phyloP scores from a whole-genome alignment of 2,888 invertebrate genomes.

The Coenonympha arcania region DNA sequence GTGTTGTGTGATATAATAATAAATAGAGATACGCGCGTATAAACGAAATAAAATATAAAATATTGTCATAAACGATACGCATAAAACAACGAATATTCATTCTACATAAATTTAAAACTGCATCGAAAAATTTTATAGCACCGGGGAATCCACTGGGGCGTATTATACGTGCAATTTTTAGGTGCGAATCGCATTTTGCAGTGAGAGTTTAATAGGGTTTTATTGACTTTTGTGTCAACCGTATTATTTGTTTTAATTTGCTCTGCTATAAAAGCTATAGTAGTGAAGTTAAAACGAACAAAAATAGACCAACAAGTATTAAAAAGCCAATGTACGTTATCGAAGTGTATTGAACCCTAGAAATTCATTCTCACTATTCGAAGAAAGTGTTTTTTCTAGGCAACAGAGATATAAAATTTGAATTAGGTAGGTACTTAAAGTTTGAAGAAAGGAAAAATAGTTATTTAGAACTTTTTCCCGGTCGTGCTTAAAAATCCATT shows the following conservation, averaged over 20 bases:
- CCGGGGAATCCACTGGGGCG: constrained; percentile 18
- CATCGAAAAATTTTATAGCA: constrained; percentile 15
- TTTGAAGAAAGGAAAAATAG: too few relatives aligned
- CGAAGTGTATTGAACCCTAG: too few relatives aligned
- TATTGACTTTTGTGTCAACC: constrained; percentile 3
- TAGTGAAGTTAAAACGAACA: background rate
- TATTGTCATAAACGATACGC: background rate
- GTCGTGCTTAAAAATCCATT: too few relatives aligned
- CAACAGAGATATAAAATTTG: too few relatives aligned
- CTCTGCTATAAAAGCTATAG: background rate
- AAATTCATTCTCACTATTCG: too few relatives aligned
- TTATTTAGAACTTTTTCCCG: too few relatives aligned
- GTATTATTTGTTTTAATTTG: background rate
- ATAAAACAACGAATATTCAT: constrained; percentile 1
- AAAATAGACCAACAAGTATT: too few relatives aligned
- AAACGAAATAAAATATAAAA: background rate
- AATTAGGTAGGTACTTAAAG: too few relatives aligned
- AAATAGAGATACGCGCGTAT: background rate
- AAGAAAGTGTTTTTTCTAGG: too few relatives aligned
- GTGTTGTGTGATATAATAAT: too few relatives aligned
- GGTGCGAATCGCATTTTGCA: constrained; percentile 14
- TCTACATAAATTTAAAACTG: constrained; percentile 13
- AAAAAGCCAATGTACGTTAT: too few relatives aligned
- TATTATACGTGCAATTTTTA: constrained; percentile 18
- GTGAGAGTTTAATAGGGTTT: constrained; percentile 6